These are phyloP conservation scores for Porphyrio hochstetteri DNA, from an alignment of 2,113 vertebrate species.

Conservation along the genomic window DNA sequence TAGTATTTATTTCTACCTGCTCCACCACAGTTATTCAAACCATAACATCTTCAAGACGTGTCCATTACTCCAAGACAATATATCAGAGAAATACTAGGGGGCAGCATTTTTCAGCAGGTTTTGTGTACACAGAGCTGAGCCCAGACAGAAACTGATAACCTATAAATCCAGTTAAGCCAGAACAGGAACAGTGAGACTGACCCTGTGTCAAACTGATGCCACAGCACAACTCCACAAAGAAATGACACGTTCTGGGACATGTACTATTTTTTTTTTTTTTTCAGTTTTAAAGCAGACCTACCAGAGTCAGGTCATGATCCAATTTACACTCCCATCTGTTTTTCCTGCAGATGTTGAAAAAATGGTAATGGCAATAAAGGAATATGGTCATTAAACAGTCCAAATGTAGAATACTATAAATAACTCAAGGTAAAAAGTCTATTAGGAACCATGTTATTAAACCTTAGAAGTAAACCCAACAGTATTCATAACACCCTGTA, in stretches of 20 bases:
- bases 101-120: neutral
- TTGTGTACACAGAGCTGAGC: neutral
- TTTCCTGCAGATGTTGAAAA: neutral
- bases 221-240: neutral
- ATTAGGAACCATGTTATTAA: neutral
- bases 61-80: neutral
- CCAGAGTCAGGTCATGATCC: neutral
- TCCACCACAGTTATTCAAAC: neutral
- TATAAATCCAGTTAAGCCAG: neutral
- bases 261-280: neutral
- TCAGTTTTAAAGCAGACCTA: neutral
- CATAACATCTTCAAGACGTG: neutral
- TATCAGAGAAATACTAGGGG: neutral
- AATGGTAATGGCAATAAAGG: neutral
- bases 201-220: neutral
- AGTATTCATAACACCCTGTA: neutral
- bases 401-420: neutral
- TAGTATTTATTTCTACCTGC: neutral
- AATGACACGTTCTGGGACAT: neutral
- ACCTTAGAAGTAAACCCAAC: neutral
- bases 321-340: neutral
- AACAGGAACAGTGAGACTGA: neutral
- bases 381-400: neutral
- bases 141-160: neutral
- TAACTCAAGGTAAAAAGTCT: neutral